Percentiles rank a stretch among this genome's conserved stretches.
These are phyloP conservation scores for Monoplex corrugatus DNA, from an alignment of 2,888 invertebrate species.

Conservation along the genomic window DNA sequence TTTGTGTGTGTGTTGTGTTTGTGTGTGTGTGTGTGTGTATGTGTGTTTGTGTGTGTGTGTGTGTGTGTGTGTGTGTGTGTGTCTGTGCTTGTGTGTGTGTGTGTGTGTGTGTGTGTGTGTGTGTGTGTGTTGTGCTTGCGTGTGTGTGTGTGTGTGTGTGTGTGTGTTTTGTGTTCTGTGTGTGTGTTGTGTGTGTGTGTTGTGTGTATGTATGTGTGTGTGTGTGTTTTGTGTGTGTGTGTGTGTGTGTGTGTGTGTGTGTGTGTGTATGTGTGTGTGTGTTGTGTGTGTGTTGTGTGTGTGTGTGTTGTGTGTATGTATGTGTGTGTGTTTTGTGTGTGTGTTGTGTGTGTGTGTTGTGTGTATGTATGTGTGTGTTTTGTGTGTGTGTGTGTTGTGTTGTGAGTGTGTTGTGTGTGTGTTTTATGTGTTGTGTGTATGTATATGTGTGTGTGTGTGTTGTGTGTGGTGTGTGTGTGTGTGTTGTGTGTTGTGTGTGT, in stretches of 20 bases:
- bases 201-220: background rate
- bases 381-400: background rate
- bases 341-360: slow-evolving; percentile 25
- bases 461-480: background rate
- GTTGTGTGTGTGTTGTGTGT: background rate
- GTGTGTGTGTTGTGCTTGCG: slow-evolving; percentile 12
- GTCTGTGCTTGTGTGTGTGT: background rate
- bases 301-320: background rate
- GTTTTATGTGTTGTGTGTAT: background rate
- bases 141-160: background rate
- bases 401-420: no score
- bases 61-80: slow-evolving; percentile 30
- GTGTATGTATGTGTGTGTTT: background rate
- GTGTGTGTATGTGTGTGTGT: background rate
- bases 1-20: background rate
- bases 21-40: background rate
- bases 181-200: background rate
- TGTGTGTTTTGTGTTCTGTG: background rate
- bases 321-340: slow-evolving; percentile 1
- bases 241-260: slow-evolving; percentile 22
- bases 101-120: background rate
- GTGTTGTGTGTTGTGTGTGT: background rate
- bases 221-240: slow-evolving; percentile 12
- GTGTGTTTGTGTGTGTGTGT: slow-evolving; percentile 30
- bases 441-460: slow-evolving; percentile 15